These are phyloP conservation scores for Ctenodactylus gundi DNA, from an alignment of 2,113 vertebrate species.

Conservation along the genomic window DNA sequence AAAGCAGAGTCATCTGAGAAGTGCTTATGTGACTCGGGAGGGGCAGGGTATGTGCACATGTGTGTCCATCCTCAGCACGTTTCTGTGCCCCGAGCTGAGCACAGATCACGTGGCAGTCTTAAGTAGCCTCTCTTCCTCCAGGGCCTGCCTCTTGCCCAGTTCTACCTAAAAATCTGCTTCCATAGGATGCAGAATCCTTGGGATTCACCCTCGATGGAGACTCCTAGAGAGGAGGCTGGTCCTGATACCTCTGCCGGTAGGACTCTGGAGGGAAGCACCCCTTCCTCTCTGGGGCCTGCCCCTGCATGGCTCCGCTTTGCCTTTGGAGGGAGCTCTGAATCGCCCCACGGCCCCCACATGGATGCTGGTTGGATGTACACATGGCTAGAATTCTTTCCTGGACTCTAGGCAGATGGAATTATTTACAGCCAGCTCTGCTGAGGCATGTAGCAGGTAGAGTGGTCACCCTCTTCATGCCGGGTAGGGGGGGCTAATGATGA, in stretches of 20 bases:
- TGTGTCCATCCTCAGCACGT: rapidly evolving
- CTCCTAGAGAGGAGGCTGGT: too few relatives aligned
- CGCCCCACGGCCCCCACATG: background rate
- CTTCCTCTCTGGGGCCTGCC: background rate
- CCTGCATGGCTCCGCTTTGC: background rate
- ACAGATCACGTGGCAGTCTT: rapidly evolving
- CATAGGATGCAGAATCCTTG: background rate
- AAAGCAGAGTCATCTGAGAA: background rate
- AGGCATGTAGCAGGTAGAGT: background rate
- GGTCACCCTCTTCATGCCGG: background rate
- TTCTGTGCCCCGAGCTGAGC: background rate
- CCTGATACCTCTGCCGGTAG: too few relatives aligned
- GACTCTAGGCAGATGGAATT: background rate
- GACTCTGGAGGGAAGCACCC: background rate
- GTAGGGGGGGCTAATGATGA: background rate
- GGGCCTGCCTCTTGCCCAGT: background rate
- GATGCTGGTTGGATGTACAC: background rate
- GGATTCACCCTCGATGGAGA: background rate
- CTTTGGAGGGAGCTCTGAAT: background rate
- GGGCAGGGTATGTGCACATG: too few relatives aligned
- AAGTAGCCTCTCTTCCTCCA: rapidly evolving
- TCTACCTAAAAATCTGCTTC: background rate
- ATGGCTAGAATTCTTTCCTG: conserved; percentile 34
- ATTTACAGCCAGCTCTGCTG: background rate
- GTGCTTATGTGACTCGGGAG: background rate